These are phyloP conservation scores for Lordiphosa mommai DNA, from an alignment of 1,140 invertebrate genomes.

Conservation along the genomic window DNA sequence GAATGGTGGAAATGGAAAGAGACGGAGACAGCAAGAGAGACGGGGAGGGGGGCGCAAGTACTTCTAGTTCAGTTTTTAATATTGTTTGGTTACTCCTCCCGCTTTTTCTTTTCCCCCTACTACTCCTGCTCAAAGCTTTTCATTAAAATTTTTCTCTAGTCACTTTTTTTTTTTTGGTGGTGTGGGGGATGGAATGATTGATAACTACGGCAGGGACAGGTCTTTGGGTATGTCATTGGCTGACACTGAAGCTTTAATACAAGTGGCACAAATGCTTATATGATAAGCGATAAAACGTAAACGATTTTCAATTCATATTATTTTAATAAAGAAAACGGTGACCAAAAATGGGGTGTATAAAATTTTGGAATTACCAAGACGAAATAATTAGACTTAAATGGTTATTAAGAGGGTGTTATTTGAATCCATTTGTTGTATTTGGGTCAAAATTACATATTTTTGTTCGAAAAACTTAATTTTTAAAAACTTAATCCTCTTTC, in stretches of 20 bases:
- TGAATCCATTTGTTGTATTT: no score
- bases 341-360: no score
- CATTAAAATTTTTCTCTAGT: slow-evolving; percentile 65
- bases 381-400: no score
- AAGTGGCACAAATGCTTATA: neutral
- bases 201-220: slow-evolving; percentile 15
- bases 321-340: no score
- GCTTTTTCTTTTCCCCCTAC: neutral
- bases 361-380: no score
- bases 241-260: neutral
- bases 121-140: slow-evolving; percentile 29
- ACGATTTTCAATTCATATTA: no score
- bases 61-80: slow-evolving; percentile 71
- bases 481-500: no score
- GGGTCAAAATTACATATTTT: no score
- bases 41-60: slow-evolving; percentile 32
- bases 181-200: slow-evolving; percentile 25
- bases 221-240: slow-evolving; percentile 23
- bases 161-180: slow-evolving; percentile 29
- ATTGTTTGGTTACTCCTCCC: slow-evolving; percentile 47
- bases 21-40: neutral
- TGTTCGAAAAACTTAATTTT: no score
- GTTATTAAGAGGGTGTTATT: no score
- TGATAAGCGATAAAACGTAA: neutral
- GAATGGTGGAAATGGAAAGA: slow-evolving; percentile 22